These are phyloP conservation scores for Zygogramma bicolorata DNA, from an alignment of 2,888 invertebrate genomes.

Conservation along the genomic window DNA sequence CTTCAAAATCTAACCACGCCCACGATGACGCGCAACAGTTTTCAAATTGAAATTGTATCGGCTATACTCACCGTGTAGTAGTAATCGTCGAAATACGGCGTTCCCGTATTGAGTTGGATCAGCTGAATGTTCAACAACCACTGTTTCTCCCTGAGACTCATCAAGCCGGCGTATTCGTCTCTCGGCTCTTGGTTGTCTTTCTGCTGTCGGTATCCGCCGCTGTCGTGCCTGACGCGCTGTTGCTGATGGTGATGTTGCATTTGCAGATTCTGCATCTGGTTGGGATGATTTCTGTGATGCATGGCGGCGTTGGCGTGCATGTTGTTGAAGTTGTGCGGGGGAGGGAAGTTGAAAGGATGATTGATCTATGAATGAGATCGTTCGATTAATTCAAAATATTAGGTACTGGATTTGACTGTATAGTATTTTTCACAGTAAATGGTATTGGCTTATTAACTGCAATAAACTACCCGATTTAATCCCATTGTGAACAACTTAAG, in stretches of 20 bases:
- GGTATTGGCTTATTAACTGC: too few relatives aligned
- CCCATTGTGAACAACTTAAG: too few relatives aligned
- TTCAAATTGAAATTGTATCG: too few relatives aligned
- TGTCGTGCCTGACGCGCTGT: conserved; percentile 50
- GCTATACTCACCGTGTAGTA: conserved; percentile 84
- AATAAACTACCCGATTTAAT: too few relatives aligned
- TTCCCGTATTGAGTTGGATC: conserved; percentile 92
- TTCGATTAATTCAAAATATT: not conserved
- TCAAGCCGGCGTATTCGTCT: conserved; percentile 91
- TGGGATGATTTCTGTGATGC: conserved; percentile 23
- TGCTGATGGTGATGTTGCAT: conserved; percentile 51
- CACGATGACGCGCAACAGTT: too few relatives aligned
- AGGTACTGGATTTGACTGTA: too few relatives aligned
- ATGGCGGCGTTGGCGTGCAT: conserved; percentile 19
- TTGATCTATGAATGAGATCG: conserved; percentile 44
- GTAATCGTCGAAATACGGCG: conserved; percentile 97
- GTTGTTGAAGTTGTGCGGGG: conserved; percentile 51
- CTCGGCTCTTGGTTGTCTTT: conserved; percentile 48
- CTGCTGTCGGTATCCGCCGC: conserved; percentile 57
- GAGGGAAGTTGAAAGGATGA: conserved; percentile 57
- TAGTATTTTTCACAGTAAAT: too few relatives aligned
- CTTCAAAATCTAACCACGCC: too few relatives aligned
- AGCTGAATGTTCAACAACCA: conserved; percentile 97
- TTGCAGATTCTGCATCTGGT: conserved; percentile 47
- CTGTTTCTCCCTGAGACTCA: conserved; percentile 94